Conservation (phyloP, 2,113 vertebrate species). For the Tyrannus savana region DNA sequence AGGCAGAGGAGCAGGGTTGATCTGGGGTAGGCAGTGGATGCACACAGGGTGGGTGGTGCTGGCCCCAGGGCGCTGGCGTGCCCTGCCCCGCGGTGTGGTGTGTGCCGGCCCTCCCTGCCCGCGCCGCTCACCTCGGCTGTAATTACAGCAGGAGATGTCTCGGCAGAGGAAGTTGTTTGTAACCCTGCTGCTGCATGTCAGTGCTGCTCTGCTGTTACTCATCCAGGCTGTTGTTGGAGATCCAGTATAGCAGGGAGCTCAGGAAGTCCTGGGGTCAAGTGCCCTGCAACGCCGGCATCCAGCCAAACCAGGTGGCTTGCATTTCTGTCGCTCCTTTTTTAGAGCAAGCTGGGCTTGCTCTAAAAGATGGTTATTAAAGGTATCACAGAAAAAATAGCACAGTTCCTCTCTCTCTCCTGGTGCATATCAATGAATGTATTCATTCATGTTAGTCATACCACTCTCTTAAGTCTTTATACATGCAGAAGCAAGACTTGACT, state of each 20-base stretch:
- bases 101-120: neutral
- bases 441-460: neutral
- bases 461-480: neutral
- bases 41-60: neutral
- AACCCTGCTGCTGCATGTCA: neutral
- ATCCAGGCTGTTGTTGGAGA: slow-evolving; percentile 38
- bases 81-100: neutral
- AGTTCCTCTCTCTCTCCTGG: neutral
- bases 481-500: neutral
- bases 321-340: slow-evolving; percentile 21
- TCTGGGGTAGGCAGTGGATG: neutral
- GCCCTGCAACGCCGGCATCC: neutral
- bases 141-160: neutral
- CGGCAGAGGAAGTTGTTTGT: slow-evolving; percentile 49
- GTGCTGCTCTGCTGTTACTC: neutral
- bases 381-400: neutral
- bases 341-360: neutral
- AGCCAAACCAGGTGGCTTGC: slow-evolving; percentile 36
- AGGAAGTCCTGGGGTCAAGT: slow-evolving; percentile 47
- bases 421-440: neutral
- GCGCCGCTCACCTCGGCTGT: neutral
- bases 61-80: accelerated
- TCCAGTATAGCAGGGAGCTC: slow-evolving; percentile 1
- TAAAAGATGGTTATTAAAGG: slow-evolving; percentile 15
- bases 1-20: neutral